Conservation (phyloP, 1,140 invertebrate species). For the Cyrtorhinus lividipennis region DNA sequence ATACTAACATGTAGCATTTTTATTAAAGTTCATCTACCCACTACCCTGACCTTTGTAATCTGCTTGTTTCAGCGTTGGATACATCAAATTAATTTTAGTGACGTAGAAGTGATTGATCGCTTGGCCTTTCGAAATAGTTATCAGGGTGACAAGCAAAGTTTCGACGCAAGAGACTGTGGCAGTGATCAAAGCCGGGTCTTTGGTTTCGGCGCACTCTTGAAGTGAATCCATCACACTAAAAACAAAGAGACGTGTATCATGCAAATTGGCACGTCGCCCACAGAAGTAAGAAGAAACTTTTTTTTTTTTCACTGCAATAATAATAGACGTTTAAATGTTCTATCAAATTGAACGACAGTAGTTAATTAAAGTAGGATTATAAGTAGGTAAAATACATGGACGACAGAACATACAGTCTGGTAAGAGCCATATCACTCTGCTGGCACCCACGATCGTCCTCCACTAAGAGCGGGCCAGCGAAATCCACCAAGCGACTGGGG, state of each 20-base stretch:
- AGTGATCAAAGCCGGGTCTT: constrained; percentile 52
- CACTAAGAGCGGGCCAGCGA: constrained; percentile 49
- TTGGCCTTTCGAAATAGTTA: constrained; percentile 59
- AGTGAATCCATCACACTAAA: constrained; percentile 78
- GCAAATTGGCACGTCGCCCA: too few relatives aligned
- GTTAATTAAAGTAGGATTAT: too few relatives aligned
- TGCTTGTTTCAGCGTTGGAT: constrained; percentile 55
- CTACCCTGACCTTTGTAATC: constrained; percentile 55
- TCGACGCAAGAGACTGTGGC: constrained; percentile 72
- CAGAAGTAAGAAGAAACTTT: constrained; percentile 24
- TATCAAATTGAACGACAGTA: too few relatives aligned
- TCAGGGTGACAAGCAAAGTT: constrained; percentile 63
- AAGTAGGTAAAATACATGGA: too few relatives aligned
- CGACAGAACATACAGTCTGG: constrained; percentile 63
- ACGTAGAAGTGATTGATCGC: constrained; percentile 39
- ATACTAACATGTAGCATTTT: too few relatives aligned
- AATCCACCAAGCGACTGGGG: constrained; percentile 53
- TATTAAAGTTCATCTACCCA: too few relatives aligned
- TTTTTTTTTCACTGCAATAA: too few relatives aligned
- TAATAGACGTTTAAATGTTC: too few relatives aligned
- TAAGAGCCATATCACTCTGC: constrained; percentile 74
- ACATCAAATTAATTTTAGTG: constrained; percentile 52
- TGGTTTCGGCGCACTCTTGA: constrained; percentile 61
- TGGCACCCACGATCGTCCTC: constrained; percentile 59
- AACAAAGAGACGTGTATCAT: too few relatives aligned